Evolutionary conservation across 2,888 invertebrate species (phyloP).

Genomic region (Netelia melanura): DNA sequence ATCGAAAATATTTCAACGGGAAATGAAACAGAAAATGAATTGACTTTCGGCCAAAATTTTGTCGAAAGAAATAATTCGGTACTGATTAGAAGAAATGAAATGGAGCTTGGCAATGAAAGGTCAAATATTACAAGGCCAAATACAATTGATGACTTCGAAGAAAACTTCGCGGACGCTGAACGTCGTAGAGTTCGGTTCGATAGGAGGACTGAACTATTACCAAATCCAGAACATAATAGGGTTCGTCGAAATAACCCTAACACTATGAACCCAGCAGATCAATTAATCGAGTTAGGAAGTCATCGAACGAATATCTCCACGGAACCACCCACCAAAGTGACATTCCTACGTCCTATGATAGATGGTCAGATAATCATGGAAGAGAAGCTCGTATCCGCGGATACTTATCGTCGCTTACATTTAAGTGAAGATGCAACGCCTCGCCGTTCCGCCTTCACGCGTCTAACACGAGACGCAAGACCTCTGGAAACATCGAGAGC

Average conservation of each 20-base stretch:
- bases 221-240: background rate
- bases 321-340: background rate
- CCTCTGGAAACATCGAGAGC: background rate
- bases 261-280: background rate
- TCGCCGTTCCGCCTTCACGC: background rate
- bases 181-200: slow-evolving; percentile 7
- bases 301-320: background rate
- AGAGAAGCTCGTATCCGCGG: slow-evolving; percentile 5
- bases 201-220: background rate
- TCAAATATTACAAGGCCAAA: no score
- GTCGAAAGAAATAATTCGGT: no score
- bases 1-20: background rate
- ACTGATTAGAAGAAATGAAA: no score
- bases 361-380: slow-evolving; percentile 2
- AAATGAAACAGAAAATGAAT: no score
- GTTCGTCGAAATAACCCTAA: background rate
- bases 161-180: background rate
- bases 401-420: slow-evolving; percentile 1
- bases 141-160: background rate
- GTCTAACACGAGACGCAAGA: background rate
- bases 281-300: background rate
- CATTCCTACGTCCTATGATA: background rate
- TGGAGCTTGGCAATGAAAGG: no score
- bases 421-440: background rate
- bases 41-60: no score